Evolutionary conservation across 2,888 invertebrate genomes (phyloP).

Genomic region (Andrena bucephala): DNA sequence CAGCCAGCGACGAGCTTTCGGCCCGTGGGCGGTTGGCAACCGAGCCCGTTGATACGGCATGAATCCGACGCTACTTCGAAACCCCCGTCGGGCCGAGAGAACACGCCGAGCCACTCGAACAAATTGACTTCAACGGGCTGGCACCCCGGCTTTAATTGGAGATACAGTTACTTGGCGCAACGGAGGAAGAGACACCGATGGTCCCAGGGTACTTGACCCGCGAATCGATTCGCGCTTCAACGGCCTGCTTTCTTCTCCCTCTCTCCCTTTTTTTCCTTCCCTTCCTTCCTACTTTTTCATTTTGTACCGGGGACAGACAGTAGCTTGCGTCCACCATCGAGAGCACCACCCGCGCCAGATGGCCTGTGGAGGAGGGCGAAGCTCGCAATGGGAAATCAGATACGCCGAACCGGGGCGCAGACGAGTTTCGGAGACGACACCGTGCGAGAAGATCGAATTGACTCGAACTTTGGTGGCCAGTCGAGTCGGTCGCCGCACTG

Average conservation of each 20-base stretch:
- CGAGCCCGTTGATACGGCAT: slow-evolving; percentile 67
- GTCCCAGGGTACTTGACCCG: slow-evolving; percentile 51
- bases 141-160: slow-evolving; percentile 64
- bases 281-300: neutral
- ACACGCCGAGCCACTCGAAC: slow-evolving; percentile 49
- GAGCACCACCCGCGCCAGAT: slow-evolving; percentile 20
- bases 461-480: neutral
- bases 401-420: slow-evolving; percentile 18
- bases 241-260: slow-evolving; percentile 10
- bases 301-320: neutral
- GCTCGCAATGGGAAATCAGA: slow-evolving; percentile 36
- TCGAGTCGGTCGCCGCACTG: neutral
- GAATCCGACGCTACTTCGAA: slow-evolving; percentile 55
- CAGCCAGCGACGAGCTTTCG: slow-evolving; percentile 41
- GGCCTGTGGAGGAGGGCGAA: slow-evolving; percentile 17
- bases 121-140: slow-evolving; percentile 67
- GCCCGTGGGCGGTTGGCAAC: slow-evolving; percentile 71
- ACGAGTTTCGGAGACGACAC: neutral
- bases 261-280: neutral
- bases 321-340: neutral
- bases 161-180: slow-evolving; percentile 42
- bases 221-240: slow-evolving; percentile 49
- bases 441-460: slow-evolving; percentile 22
- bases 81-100: slow-evolving; percentile 31
- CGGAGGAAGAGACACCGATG: slow-evolving; percentile 27